Evolutionary conservation across 2,888 invertebrate genomes (phyloP).

Genomic region (Sympetrum striolatum): DNA sequence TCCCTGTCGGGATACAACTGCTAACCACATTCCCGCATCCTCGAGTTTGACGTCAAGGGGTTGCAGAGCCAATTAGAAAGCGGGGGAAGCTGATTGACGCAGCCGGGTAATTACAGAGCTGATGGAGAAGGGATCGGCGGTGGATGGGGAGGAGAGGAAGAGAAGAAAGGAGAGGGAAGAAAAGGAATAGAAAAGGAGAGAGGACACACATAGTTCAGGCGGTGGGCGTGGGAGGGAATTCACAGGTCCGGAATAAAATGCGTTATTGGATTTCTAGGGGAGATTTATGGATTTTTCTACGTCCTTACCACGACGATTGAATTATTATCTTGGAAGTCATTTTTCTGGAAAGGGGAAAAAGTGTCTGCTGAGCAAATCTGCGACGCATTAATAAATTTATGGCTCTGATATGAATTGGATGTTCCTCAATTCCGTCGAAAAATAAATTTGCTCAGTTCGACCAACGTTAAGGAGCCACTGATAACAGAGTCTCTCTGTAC

Average conservation of each 20-base stretch:
- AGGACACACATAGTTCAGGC: background rate
- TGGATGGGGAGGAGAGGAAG: background rate
- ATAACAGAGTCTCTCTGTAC: too few relatives aligned
- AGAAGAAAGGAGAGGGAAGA: background rate
- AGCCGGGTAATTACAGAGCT: background rate
- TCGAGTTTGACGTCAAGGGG: background rate
- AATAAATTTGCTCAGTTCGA: too few relatives aligned
- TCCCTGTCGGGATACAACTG: background rate
- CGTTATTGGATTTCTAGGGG: background rate
- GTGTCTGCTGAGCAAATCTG: background rate
- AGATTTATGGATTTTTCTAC: background rate
- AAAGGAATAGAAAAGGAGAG: background rate
- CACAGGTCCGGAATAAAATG: background rate
- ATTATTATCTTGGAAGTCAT: background rate
- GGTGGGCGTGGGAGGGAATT: background rate
- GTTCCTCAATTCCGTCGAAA: too few relatives aligned
- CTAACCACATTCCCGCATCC: background rate
- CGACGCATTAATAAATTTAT: background rate
- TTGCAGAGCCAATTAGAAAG: background rate
- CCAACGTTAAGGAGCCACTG: too few relatives aligned
- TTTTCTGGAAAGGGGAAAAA: background rate
- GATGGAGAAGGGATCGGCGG: background rate
- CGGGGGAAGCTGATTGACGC: background rate
- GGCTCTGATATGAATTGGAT: too few relatives aligned
- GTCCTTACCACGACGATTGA: background rate